A percentile compares a stretch with the other conserved stretches of the same genome.
These are phyloP conservation scores for Lepeophtheirus nordmannii DNA, from an alignment of 2,888 invertebrate genomes.

Conservation along the genomic window DNA sequence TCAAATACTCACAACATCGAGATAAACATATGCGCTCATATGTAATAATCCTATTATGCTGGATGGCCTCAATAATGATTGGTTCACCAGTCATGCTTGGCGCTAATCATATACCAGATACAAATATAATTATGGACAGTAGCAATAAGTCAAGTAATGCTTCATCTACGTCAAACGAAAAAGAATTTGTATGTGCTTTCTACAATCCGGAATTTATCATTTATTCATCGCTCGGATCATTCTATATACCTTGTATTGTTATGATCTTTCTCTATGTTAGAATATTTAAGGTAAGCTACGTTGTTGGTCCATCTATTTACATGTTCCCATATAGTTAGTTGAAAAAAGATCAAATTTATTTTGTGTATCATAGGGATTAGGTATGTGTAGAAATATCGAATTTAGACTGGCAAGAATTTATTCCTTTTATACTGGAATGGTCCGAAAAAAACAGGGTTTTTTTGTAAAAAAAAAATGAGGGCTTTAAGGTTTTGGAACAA, in stretches of 20 bases:
- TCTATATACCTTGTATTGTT: conserved; percentile 94
- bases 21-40: conserved; percentile 59
- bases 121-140: neutral
- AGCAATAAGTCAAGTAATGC: neutral
- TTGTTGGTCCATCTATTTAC: too few relatives aligned
- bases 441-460: too few relatives aligned
- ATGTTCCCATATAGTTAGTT: too few relatives aligned
- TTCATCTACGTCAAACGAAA: neutral
- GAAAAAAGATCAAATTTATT: too few relatives aligned
- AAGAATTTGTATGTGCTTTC: conserved; percentile 54
- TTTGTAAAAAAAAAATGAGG: too few relatives aligned
- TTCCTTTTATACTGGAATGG: too few relatives aligned
- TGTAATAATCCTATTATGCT: conserved; percentile 83
- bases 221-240: conserved; percentile 91
- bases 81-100: conserved; percentile 92
- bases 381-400: too few relatives aligned
- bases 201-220: conserved; percentile 96
- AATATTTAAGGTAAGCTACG: conserved; percentile 79
- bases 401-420: too few relatives aligned
- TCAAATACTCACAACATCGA: conserved; percentile 96
- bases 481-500: too few relatives aligned
- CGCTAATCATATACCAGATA: conserved; percentile 76
- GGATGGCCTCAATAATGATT: conserved; percentile 87
- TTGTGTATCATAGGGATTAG: too few relatives aligned
- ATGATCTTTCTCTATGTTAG: conserved; percentile 95